Conservation (phyloP, 2,113 vertebrate genomes). For the Pelodiscus sinensis region DNA sequence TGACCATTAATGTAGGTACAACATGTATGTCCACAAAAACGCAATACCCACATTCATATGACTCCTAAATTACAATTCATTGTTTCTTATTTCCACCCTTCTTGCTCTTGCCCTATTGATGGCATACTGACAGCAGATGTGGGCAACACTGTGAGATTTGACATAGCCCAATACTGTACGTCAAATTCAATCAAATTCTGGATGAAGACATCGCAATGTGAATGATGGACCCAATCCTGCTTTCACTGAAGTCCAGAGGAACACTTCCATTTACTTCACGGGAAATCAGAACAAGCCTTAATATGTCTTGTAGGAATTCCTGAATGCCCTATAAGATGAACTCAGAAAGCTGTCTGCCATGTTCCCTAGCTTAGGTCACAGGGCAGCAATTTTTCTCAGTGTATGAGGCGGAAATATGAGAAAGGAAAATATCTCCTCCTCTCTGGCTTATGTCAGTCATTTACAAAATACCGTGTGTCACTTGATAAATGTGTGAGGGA, state of each 20-base stretch:
- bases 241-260: neutral
- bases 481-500: conserved; percentile 57
- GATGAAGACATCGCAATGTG: neutral
- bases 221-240: rapidly evolving
- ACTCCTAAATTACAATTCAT: neutral
- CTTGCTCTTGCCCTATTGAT: neutral
- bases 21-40: neutral
- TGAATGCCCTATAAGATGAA: conserved; percentile 8
- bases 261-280: rapidly evolving
- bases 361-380: neutral
- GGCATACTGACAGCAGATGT: neutral
- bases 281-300: rapidly evolving
- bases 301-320: neutral
- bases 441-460: conserved; percentile 43
- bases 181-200: conserved; percentile 67
- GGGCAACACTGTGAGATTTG: conserved; percentile 33
- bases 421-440: conserved; percentile 16
- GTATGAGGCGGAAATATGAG: neutral
- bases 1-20: neutral
- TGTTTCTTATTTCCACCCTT: neutral
- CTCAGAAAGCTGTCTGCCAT: neutral
- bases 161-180: conserved; percentile 58
- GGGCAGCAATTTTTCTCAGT: neutral
- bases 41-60: neutral
- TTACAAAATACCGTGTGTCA: conserved; percentile 29